These are phyloP conservation scores for Camelus bactrianus DNA, from an alignment of 2,113 vertebrate genomes.

Conservation along the genomic window DNA sequence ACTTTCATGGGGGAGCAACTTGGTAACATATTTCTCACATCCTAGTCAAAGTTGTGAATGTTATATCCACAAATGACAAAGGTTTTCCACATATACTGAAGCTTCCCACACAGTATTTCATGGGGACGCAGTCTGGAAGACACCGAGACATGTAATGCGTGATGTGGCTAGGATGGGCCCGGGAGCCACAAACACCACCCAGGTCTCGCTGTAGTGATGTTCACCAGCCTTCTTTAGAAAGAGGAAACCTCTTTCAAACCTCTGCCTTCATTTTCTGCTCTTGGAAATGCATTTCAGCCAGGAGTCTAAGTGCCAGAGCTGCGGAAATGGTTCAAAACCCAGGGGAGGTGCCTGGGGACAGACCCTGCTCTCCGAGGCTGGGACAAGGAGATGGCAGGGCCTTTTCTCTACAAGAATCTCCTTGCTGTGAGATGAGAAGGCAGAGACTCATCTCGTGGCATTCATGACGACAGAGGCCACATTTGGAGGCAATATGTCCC, in stretches of 20 bases:
- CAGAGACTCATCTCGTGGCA: background rate
- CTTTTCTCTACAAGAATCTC: constrained; percentile 10
- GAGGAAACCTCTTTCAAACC: background rate
- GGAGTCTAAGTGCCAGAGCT: background rate
- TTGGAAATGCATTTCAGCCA: constrained; percentile 7
- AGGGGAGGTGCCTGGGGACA: background rate
- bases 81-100: background rate
- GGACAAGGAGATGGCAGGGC: constrained; percentile 43
- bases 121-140: background rate
- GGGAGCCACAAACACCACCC: background rate
- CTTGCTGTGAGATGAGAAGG: background rate
- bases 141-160: background rate
- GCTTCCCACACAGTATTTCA: background rate
- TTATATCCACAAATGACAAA: background rate
- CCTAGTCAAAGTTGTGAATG: background rate
- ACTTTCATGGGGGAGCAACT: background rate
- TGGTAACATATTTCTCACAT: background rate
- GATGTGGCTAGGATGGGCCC: background rate
- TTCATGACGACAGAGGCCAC: constrained; percentile 7
- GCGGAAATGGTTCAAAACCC: background rate
- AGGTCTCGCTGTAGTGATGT: background rate
- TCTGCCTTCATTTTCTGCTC: background rate
- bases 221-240: background rate
- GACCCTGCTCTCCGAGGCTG: background rate
- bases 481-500: constrained; percentile 60